These are phyloP conservation scores for Neodontobutis hainanensis DNA, from an alignment of 2,113 vertebrate genomes.

Conservation along the genomic window DNA sequence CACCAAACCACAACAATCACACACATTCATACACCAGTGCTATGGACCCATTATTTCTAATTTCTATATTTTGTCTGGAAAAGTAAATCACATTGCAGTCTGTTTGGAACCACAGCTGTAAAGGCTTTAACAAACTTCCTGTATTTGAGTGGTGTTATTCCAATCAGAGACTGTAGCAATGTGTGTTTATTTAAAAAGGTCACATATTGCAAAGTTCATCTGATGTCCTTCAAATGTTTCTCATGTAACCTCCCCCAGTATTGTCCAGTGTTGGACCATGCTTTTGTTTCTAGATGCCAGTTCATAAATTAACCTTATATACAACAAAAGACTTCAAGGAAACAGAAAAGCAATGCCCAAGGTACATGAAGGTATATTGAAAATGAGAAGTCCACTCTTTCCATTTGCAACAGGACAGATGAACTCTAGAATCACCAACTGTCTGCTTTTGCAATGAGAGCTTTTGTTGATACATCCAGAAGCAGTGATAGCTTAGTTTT, in stretches of 20 bases:
- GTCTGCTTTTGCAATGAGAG: not conserved
- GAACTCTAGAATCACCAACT: too few relatives aligned
- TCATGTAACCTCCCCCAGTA: constrained; percentile 37
- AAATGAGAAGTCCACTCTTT: too few relatives aligned
- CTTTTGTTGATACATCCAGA: not conserved
- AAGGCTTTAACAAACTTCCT: constrained; percentile 12
- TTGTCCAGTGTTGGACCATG: constrained; percentile 21
- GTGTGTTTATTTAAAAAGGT: constrained; percentile 57
- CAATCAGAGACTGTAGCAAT: constrained; percentile 38
- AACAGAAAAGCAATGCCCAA: too few relatives aligned
- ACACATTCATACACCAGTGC: constrained; percentile 2
- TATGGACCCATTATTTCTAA: not conserved
- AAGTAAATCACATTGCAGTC: constrained; percentile 40
- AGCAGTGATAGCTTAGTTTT: not conserved
- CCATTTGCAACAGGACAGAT: too few relatives aligned
- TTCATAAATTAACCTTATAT: too few relatives aligned
- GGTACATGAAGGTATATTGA: too few relatives aligned
- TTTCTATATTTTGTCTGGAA: constrained; percentile 17
- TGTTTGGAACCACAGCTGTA: constrained; percentile 22
- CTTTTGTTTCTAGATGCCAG: too few relatives aligned
- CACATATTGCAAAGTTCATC: constrained; percentile 38
- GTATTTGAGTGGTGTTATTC: constrained; percentile 39
- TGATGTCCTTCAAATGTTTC: too few relatives aligned
- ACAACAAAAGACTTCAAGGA: too few relatives aligned
- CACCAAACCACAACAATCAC: not conserved